phyloP scores from a whole-genome alignment of 2,888 invertebrate species.

The Mamestra brassicae region DNA sequence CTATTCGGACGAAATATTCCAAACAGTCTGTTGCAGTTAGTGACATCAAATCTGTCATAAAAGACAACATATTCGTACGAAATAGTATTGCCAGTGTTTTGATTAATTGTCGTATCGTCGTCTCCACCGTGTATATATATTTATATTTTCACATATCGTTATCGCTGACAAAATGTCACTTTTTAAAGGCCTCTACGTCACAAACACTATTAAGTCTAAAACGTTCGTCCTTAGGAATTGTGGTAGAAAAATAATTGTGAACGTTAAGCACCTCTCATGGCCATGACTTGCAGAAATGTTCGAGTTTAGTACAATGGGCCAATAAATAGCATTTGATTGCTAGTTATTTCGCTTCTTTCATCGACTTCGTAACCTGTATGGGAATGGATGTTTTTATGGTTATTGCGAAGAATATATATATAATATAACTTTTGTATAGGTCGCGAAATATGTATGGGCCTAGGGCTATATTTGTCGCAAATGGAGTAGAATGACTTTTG shows the following conservation, averaged over 20 bases:
- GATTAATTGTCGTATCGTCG: too few relatives aligned
- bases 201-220: background rate
- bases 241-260: slow-evolving; percentile 29
- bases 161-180: background rate
- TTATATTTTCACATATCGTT: background rate
- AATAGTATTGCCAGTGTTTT: too few relatives aligned
- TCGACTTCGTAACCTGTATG: slow-evolving; percentile 52
- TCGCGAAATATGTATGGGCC: slow-evolving; percentile 24
- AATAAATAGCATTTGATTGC: slow-evolving; percentile 60
- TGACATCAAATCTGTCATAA: too few relatives aligned
- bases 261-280: slow-evolving; percentile 38
- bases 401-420: slow-evolving; percentile 34
- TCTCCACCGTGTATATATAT: too few relatives aligned
- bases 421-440: slow-evolving; percentile 41
- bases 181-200: background rate
- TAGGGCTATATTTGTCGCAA: slow-evolving; percentile 18
- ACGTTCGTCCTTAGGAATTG: slow-evolving; percentile 6
- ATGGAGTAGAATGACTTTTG: slow-evolving; percentile 15
- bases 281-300: slow-evolving; percentile 53
- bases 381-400: slow-evolving; percentile 51
- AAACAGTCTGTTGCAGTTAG: too few relatives aligned
- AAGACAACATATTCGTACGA: too few relatives aligned
- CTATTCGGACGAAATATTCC: too few relatives aligned
- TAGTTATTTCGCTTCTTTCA: slow-evolving; percentile 55
- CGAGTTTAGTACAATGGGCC: slow-evolving; percentile 47